Evolutionary conservation across 2,888 invertebrate genomes (phyloP).

Genomic region (Helleia helle): DNA sequence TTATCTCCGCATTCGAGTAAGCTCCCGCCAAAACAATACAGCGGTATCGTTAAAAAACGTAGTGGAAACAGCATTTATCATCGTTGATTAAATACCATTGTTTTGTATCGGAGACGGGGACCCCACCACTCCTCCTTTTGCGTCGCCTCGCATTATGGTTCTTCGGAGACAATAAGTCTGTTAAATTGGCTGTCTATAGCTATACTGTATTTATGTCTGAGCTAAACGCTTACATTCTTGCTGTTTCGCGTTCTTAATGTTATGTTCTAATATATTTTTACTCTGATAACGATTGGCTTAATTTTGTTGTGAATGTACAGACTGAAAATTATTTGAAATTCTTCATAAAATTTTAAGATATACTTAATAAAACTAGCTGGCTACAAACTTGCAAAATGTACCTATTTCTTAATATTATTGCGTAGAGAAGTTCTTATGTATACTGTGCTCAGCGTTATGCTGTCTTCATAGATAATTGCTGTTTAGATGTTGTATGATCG

Average conservation of each 20-base stretch:
- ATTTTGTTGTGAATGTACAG: no score
- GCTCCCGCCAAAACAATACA: conserved; percentile 73
- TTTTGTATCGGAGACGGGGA: conserved; percentile 66
- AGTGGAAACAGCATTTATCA: conserved; percentile 72
- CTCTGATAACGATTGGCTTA: no score
- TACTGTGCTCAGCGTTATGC: no score
- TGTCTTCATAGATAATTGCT: no score
- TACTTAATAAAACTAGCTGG: no score
- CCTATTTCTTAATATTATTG: no score
- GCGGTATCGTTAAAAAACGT: conserved; percentile 72
- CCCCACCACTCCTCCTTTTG: conserved; percentile 57
- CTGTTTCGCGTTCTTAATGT: not conserved
- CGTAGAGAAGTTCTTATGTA: no score
- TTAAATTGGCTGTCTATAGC: conserved; percentile 67
- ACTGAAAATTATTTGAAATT: no score
- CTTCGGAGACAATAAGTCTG: conserved; percentile 71
- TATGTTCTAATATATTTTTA: not conserved
- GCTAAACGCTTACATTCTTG: conserved; percentile 26
- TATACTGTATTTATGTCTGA: conserved; percentile 39
- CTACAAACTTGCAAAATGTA: no score
- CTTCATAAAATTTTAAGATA: no score
- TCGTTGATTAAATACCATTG: conserved; percentile 74
- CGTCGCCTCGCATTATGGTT: conserved; percentile 63
- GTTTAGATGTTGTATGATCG: no score
- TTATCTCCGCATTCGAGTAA: conserved; percentile 69